phyloP scores from a whole-genome alignment of 2,797 vertebrate species.

The Aratinga solstitialis region DNA sequence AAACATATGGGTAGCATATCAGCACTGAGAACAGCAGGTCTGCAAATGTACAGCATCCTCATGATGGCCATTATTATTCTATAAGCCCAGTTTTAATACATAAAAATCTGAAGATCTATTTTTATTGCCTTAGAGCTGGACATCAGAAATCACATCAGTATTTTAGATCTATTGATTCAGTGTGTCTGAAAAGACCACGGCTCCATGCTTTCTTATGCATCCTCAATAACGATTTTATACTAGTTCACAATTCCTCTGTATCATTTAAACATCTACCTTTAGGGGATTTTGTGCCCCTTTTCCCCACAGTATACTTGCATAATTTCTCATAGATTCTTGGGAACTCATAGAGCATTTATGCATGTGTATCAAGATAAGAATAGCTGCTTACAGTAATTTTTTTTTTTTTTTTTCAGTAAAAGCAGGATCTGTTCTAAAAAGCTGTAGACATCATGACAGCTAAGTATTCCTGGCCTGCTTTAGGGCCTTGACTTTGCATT shows the following conservation, averaged over 20 bases:
- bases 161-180: background rate
- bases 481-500: background rate
- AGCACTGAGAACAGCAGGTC: background rate
- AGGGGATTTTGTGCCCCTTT: background rate
- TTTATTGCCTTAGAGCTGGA: constrained; percentile 40
- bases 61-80: background rate
- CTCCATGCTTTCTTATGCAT: background rate
- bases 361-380: background rate
- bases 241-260: background rate
- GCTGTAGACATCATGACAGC: background rate
- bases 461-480: background rate
- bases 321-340: background rate
- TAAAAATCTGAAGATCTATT: constrained; percentile 25
- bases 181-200: background rate
- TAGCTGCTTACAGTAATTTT: background rate
- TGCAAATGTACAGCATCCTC: constrained; percentile 26
- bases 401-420: background rate
- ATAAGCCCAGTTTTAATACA: background rate
- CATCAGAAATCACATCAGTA: constrained; percentile 40
- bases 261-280: background rate
- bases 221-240: background rate
- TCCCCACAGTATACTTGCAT: background rate
- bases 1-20: constrained; percentile 29
- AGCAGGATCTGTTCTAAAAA: background rate
- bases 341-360: background rate